A percentile compares a stretch with the other conserved stretches of the same genome.
Conservation (phyloP, 2,797 vertebrate genomes). For the Triplophysa bombifrons region DNA sequence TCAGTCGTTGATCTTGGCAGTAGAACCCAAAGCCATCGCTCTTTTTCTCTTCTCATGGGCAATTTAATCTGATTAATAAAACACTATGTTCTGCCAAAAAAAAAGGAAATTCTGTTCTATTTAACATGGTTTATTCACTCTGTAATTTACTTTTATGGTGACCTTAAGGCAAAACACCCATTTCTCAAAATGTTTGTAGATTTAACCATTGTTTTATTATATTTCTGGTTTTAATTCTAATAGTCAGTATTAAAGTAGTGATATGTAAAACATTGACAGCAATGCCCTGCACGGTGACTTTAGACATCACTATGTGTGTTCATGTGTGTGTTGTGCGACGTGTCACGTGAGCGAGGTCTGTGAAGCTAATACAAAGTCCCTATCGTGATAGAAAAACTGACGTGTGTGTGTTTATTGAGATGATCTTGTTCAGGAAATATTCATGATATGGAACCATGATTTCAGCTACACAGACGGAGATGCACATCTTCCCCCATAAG, state of each 20-base stretch:
- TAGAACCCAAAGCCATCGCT: background rate
- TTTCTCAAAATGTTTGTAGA: too few species aligned
- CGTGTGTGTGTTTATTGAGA: background rate
- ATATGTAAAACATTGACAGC: too few species aligned
- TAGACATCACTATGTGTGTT: too few species aligned
- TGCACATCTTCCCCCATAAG: conserved; percentile 17
- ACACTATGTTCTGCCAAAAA: conserved; percentile 1
- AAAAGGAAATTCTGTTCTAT: background rate
- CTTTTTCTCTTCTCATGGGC: conserved; percentile 1
- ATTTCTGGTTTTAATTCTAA: too few species aligned
- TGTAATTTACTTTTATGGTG: background rate
- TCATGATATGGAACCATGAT: background rate
- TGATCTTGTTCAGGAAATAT: background rate
- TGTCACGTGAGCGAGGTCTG: background rate
- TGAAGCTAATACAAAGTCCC: too few species aligned
- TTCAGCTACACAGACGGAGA: background rate
- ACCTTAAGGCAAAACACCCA: background rate
- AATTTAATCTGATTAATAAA: conserved; percentile 13
- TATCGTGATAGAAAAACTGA: too few species aligned
- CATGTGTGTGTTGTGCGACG: too few species aligned
- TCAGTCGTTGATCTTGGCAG: conserved; percentile 14
- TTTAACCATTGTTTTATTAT: too few species aligned
- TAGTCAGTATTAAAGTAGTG: too few species aligned
- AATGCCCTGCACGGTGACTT: too few species aligned
- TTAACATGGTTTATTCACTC: conserved; percentile 17